Base-by-base conservation (phyloP, 2,888 invertebrate genomes). In the Ochropacha duplaris region DNA sequence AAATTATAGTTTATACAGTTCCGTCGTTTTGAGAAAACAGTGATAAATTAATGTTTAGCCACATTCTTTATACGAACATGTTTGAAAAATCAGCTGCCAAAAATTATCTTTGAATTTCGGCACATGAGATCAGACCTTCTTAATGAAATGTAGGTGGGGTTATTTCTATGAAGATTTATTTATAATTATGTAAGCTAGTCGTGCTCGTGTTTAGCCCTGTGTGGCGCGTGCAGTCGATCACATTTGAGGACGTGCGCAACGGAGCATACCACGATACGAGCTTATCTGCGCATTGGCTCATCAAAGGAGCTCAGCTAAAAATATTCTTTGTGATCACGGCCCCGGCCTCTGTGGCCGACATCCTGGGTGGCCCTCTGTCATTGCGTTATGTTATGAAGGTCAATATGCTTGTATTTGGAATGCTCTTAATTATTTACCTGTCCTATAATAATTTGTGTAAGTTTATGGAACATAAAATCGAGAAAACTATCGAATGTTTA, bases 271-370 rank as follows among this genome's bases (percentile, higher is more conserved):
- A 68, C 76, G 81, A 83, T 81, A 82, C 74, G 76, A 66, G 82
- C 79, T 84, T 86, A 86, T 86, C 84, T 77, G 75, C 74, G 72
- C 75, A 70, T 68, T 79, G 74, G 74, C 77, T 84, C 82, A 85
- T 86, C 87, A 84, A 85, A 87, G 84, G 81, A 81, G 72, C 65
- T 59, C 65, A 59, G 78, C 83, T 86, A 86, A 84, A 85, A 84
- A 86, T 83, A 84, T 75, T 74, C 79, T 74, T 78, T 82, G 77
- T 83, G 79, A 78, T 72, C 77, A 66, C 62, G 65, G 59, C 68
- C 71, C 62, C 57, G 62, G 52, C 60, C 65, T 56, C 64, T 61
- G 69, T 59, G 56, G 50, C 54, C 49, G 50, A 64, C 66, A 71
- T 70, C 72, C 78, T 77, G 77, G 78, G 78, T 79, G 78, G 77